These are phyloP conservation scores for Muscidifurax raptorellus DNA, from an alignment of 1,140 invertebrate genomes.

Conservation along the genomic window DNA sequence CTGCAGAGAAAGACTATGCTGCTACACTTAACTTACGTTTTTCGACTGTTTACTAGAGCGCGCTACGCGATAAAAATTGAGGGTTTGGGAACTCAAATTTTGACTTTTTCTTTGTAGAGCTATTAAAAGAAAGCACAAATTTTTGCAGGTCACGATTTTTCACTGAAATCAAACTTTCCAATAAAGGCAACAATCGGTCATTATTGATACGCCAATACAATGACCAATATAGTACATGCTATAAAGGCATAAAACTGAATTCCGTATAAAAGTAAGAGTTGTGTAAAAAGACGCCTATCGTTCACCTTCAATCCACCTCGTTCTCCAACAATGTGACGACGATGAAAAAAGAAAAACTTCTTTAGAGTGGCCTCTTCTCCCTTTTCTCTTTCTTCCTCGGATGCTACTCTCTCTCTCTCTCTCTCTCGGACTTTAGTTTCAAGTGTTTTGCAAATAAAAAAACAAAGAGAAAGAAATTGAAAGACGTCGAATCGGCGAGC, in stretches of 20 bases:
- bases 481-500: background rate
- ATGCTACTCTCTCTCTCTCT: background rate
- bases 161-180: background rate
- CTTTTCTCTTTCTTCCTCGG: background rate
- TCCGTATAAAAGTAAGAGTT: background rate
- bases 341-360: background rate
- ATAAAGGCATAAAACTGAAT: too few species aligned
- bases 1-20: background rate
- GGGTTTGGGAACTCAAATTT: too few species aligned
- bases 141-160: background rate
- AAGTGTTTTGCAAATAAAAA: background rate
- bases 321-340: background rate
- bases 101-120: too few species aligned
- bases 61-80: too few species aligned
- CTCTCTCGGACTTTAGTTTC: background rate
- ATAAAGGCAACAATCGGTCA: background rate
- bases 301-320: background rate
- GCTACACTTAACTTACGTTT: conserved; percentile 1
- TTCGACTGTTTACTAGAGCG: background rate
- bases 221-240: too few species aligned
- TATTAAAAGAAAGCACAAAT: too few species aligned
- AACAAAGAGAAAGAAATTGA: background rate
- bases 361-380: background rate
- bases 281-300: background rate
- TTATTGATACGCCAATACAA: too few species aligned